phyloP scores from a whole-genome alignment of 2,113 vertebrate species.

The Scalopus aquaticus region DNA sequence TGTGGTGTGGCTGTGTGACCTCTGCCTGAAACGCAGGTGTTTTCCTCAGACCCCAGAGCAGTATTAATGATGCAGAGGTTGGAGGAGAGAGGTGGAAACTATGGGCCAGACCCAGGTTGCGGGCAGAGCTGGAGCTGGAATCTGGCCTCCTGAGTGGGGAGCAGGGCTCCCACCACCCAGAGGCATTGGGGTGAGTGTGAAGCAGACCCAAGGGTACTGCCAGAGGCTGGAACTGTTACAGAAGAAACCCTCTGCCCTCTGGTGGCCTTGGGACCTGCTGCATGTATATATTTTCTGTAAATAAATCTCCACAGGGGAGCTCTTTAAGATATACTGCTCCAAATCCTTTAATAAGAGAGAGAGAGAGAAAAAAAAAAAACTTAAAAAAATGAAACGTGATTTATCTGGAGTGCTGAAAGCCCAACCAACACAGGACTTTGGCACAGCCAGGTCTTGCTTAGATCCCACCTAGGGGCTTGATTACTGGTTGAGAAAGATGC shows the following conservation, averaged over 20 bases:
- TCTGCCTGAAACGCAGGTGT: constrained; percentile 31
- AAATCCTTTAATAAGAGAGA: background rate
- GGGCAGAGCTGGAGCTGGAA: constrained; percentile 63
- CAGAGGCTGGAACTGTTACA: background rate
- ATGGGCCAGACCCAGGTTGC: constrained; percentile 55
- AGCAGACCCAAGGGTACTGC: background rate
- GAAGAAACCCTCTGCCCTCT: constrained; percentile 54
- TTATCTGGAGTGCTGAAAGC: background rate
- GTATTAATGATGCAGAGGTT: constrained; percentile 74
- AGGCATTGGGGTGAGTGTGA: background rate
- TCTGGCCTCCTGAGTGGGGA: constrained; percentile 46
- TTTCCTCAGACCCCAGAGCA: constrained; percentile 76
- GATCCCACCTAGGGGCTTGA: background rate
- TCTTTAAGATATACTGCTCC: background rate
- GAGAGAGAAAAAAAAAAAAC: background rate
- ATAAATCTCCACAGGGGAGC: background rate
- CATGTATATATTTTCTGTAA: constrained; percentile 24
- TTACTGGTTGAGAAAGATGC: background rate
- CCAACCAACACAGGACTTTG: background rate
- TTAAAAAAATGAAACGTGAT: background rate
- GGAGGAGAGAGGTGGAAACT: constrained; percentile 25
- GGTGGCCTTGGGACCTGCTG: constrained; percentile 51
- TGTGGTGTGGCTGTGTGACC: background rate
- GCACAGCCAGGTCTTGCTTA: background rate
- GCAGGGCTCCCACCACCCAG: constrained; percentile 9